These are phyloP conservation scores for Morone chrysops DNA, from an alignment of 2,113 vertebrate genomes.

Conservation along the genomic window DNA sequence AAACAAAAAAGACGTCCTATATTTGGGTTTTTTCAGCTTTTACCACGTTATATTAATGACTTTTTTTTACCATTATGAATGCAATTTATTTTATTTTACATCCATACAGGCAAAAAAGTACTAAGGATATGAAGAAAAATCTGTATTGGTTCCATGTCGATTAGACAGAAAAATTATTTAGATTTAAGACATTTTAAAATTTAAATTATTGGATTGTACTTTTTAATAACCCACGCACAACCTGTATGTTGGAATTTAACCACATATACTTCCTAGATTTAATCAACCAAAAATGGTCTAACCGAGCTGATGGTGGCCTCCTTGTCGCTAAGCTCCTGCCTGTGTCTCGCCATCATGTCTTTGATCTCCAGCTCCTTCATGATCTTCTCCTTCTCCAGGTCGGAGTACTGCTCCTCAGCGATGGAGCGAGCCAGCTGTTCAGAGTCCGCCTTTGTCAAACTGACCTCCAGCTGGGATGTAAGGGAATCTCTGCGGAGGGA, in stretches of 20 bases:
- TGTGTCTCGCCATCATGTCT: slow-evolving; percentile 95
- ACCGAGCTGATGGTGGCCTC: slow-evolving; percentile 95
- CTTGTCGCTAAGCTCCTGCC: slow-evolving; percentile 93
- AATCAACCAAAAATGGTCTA: slow-evolving; percentile 39
- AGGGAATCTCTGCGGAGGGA: slow-evolving; percentile 88
- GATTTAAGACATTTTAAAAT: too few species aligned
- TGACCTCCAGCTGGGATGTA: slow-evolving; percentile 91
- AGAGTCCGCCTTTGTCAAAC: slow-evolving; percentile 94
- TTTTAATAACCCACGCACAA: too few species aligned
- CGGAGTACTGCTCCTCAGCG: slow-evolving; percentile 95
- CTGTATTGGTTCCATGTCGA: too few species aligned
- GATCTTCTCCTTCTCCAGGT: slow-evolving; percentile 98
- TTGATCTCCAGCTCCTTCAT: slow-evolving; percentile 99
- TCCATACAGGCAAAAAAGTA: too few species aligned
- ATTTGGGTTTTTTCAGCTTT: too few species aligned
- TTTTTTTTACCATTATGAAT: too few species aligned
- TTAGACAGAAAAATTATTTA: too few species aligned
- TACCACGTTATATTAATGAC: too few species aligned
- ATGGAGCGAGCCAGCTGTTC: slow-evolving; percentile 95
- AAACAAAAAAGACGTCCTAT: too few species aligned
- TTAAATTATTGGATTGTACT: too few species aligned
- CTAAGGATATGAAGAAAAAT: too few species aligned
- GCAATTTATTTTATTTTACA: too few species aligned
- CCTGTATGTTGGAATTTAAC: background rate
- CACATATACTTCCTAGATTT: background rate